A percentile compares a stretch with the other conserved stretches of the same genome.
phyloP scores from a whole-genome alignment of 2,113 vertebrate genomes.

The Ariopsis seemanni region DNA sequence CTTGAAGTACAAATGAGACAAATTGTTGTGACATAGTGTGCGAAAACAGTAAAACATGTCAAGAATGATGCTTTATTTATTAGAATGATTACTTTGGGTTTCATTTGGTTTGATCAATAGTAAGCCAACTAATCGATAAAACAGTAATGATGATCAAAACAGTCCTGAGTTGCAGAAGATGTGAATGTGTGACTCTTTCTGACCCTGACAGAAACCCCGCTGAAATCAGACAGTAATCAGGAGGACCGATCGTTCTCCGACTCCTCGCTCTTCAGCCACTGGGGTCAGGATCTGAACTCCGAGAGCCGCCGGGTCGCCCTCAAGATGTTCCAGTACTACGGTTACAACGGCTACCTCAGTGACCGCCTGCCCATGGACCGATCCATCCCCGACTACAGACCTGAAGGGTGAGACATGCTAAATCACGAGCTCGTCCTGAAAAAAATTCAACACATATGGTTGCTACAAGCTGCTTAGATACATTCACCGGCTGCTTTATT shows the following conservation, averaged over 20 bases:
- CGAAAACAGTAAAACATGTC: not conserved
- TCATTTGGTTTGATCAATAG: not conserved
- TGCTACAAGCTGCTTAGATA: not conserved
- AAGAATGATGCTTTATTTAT: not conserved
- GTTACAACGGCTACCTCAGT: slow-evolving; percentile 97
- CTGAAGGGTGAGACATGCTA: slow-evolving; percentile 80
- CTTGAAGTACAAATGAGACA: not conserved
- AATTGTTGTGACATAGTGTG: not conserved
- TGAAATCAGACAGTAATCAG: slow-evolving; percentile 77
- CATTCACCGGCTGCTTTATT: too few species aligned
- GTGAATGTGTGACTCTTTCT: slow-evolving; percentile 40
- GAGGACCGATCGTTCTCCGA: slow-evolving; percentile 84
- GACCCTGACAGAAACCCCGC: slow-evolving; percentile 79
- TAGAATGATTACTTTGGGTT: too few species aligned
- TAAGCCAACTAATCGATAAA: not conserved
- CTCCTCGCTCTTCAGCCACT: slow-evolving; percentile 92
- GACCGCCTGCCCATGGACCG: slow-evolving; percentile 89
- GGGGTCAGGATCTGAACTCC: slow-evolving; percentile 90
- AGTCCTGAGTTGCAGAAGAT: too few species aligned
- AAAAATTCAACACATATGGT: too few species aligned
- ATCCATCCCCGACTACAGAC: slow-evolving; percentile 87
- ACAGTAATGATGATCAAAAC: not conserved
- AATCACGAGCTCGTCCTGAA: not conserved
- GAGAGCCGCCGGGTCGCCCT: slow-evolving; percentile 85
- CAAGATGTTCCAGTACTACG: slow-evolving; percentile 96